phyloP scores from a whole-genome alignment of 2,113 vertebrate species.

The Pardalotus punctatus region DNA sequence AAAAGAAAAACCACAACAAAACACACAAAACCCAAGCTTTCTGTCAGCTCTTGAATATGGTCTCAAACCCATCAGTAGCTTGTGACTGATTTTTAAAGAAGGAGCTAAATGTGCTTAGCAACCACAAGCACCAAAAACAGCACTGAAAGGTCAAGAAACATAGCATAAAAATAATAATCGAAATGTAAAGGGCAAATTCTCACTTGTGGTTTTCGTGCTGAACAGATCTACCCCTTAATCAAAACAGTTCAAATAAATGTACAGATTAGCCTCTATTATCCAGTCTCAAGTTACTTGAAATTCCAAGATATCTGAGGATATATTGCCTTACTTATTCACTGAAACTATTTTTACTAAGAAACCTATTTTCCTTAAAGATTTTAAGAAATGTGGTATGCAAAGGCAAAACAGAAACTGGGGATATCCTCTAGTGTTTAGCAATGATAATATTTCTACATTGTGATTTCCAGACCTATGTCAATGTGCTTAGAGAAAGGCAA shows the following conservation, averaged over 20 bases:
- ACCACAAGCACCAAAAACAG: slow-evolving; percentile 10
- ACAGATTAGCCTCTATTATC: background rate
- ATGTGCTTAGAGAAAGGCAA: background rate
- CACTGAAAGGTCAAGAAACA: slow-evolving; percentile 53
- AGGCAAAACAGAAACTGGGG: background rate
- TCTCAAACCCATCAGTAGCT: background rate
- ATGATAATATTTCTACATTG: background rate
- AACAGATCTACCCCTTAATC: background rate
- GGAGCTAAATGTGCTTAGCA: slow-evolving; percentile 37
- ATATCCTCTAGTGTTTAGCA: background rate
- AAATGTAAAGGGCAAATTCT: slow-evolving; percentile 48
- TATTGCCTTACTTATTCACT: background rate
- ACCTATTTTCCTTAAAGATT: background rate
- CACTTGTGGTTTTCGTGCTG: slow-evolving; percentile 10
- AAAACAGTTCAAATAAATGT: slow-evolving; percentile 7
- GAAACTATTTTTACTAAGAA: background rate
- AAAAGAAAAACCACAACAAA: background rate
- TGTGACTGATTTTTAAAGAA: slow-evolving; percentile 21
- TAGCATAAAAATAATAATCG: slow-evolving; percentile 51
- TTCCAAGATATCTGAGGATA: background rate
- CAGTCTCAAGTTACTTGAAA: background rate
- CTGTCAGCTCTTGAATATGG: background rate
- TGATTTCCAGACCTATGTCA: background rate
- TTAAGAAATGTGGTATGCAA: background rate
- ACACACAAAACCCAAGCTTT: background rate